Conservation (phyloP, 2,888 invertebrate genomes). For the Mythimna pallens region DNA sequence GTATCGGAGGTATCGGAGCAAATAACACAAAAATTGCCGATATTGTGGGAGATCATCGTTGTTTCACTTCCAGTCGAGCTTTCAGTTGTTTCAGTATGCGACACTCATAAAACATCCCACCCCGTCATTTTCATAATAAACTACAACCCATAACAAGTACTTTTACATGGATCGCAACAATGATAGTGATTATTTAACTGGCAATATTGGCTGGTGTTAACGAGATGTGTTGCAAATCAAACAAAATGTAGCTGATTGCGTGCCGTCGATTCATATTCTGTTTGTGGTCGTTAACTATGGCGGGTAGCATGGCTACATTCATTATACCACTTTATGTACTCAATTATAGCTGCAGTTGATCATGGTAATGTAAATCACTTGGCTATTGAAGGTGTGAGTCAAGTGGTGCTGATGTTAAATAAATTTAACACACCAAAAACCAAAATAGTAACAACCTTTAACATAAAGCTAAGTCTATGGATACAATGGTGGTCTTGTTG, state of each 20-base stretch:
- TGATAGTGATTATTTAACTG: slow-evolving; percentile 55
- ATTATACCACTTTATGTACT: slow-evolving; percentile 51
- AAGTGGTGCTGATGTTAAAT: neutral
- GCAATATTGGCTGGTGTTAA: slow-evolving; percentile 65
- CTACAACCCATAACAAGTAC: slow-evolving; percentile 28
- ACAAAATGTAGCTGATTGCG: slow-evolving; percentile 80
- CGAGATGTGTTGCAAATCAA: slow-evolving; percentile 77
- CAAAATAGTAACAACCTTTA: too few species aligned
- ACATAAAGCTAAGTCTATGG: too few species aligned
- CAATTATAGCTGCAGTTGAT: slow-evolving; percentile 51
- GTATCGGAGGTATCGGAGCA: too few species aligned
- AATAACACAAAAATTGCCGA: too few species aligned
- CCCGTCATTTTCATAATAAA: slow-evolving; percentile 5
- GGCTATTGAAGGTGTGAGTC: slow-evolving; percentile 14
- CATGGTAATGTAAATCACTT: slow-evolving; percentile 33
- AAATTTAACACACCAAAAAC: too few species aligned
- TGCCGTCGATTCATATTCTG: slow-evolving; percentile 71
- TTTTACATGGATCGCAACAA: slow-evolving; percentile 43
- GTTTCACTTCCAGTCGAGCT: neutral
- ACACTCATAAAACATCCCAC: neutral
- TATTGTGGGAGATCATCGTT: neutral
- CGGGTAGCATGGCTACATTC: slow-evolving; percentile 37
- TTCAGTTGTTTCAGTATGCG: neutral
- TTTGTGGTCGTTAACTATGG: slow-evolving; percentile 82
- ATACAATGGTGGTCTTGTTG: too few species aligned